phyloP scores from a whole-genome alignment of 92 coral and sea anemone genomes.

The Porites rus region DNA sequence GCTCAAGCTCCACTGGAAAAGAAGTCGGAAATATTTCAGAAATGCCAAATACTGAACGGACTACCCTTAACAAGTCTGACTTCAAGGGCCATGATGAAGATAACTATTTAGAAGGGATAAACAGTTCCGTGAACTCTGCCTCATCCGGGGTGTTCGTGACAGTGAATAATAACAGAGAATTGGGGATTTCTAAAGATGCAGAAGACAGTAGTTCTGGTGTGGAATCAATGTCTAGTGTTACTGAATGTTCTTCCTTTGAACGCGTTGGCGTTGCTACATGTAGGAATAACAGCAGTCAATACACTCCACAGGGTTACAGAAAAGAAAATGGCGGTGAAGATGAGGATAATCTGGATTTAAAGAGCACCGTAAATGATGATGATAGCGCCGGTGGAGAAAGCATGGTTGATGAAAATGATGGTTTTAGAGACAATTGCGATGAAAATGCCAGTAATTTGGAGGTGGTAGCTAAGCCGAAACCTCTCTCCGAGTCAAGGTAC shows the following conservation, averaged over 20 bases:
- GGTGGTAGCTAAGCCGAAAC: slow-evolving; percentile 68
- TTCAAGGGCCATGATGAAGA: neutral
- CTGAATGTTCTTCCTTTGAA: slow-evolving; percentile 33
- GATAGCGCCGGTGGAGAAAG: neutral
- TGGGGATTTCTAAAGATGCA: neutral
- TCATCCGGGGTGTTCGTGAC: slow-evolving; percentile 29
- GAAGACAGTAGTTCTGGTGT: slow-evolving; percentile 56
- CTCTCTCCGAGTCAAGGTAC: slow-evolving; percentile 63
- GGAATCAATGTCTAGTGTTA: slow-evolving; percentile 51
- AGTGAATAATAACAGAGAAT: slow-evolving; percentile 9
- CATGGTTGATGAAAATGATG: slow-evolving; percentile 5
- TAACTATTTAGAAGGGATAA: neutral
- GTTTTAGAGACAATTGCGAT: slow-evolving; percentile 6
- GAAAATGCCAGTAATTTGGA: slow-evolving; percentile 34
- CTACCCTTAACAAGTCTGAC: neutral
- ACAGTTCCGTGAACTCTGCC: neutral
- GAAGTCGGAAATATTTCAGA: neutral
- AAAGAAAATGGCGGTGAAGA: neutral
- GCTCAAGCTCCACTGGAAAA: neutral
- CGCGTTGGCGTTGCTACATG: neutral
- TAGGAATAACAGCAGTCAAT: neutral
- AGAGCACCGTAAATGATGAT: neutral
- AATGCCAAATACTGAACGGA: neutral
- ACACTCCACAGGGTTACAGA: neutral
- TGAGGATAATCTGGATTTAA: neutral